These are phyloP conservation scores for Lophura nycthemera DNA, from an alignment of 2,113 vertebrate genomes.

Conservation along the genomic window DNA sequence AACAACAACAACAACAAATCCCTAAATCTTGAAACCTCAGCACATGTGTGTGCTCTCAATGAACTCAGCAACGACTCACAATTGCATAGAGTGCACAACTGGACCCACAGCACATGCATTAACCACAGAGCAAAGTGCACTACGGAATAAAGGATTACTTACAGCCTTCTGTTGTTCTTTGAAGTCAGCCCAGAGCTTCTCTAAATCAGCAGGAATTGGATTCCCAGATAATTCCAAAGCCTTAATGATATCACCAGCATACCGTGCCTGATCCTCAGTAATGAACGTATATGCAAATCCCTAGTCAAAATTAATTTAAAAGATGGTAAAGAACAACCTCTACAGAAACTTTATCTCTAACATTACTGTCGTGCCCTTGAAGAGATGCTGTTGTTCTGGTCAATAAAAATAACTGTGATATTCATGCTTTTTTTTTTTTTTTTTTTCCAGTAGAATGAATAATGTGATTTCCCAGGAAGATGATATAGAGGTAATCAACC, in stretches of 20 bases:
- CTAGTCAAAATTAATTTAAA: slow-evolving; percentile 69
- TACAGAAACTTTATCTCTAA: not conserved
- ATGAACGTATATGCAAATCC: slow-evolving; percentile 97
- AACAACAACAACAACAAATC: too few species aligned
- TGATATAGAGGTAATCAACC: not conserved
- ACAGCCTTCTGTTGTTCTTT: slow-evolving; percentile 98
- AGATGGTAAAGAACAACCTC: not conserved
- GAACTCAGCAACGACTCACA: not conserved
- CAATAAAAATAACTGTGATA: not conserved
- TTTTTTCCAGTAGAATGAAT: not conserved
- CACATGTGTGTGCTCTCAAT: fast-evolving
- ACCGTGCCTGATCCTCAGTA: slow-evolving; percentile 93
- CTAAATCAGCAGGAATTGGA: slow-evolving; percentile 88
- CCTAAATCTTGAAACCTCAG: too few species aligned
- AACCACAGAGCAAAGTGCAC: not conserved
- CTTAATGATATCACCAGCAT: slow-evolving; percentile 97
- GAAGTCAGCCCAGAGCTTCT: slow-evolving; percentile 94
- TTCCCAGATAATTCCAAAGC: slow-evolving; percentile 93
- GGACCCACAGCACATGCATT: fast-evolving
- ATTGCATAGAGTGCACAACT: not conserved
- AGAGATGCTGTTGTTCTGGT: not conserved
- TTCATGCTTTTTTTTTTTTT: not conserved
- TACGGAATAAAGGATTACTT: slow-evolving; percentile 55
- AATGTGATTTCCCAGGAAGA: not conserved
- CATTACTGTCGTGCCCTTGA: not conserved